Conservation (phyloP, 2,888 invertebrate genomes). For the Cybosia mesomella region DNA sequence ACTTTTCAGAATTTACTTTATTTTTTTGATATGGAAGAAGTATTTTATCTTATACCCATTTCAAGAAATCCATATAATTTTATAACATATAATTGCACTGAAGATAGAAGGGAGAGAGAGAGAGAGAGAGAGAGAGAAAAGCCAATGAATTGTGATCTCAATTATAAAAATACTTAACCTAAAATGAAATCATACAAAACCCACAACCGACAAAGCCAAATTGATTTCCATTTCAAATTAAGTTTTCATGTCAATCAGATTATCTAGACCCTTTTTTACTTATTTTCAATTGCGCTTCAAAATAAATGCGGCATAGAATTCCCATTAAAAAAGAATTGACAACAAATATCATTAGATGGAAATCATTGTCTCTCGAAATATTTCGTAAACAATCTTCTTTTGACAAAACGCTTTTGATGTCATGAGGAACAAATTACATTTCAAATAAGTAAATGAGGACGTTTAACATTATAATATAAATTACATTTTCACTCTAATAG, state of each 20-base stretch:
- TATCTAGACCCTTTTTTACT: conserved; percentile 13
- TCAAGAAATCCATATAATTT: too few species aligned
- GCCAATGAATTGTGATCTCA: neutral
- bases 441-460: conserved; percentile 14
- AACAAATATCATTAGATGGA: conserved; percentile 22
- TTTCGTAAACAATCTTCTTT: conserved; percentile 18
- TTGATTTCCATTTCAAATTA: conserved; percentile 2
- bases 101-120: too few species aligned
- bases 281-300: conserved; percentile 20
- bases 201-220: neutral
- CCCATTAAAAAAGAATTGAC: conserved; percentile 15
- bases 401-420: conserved; percentile 24
- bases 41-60: too few species aligned
- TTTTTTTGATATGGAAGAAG: neutral
- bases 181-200: neutral
- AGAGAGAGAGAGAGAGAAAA: too few species aligned
- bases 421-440: conserved; percentile 15
- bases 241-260: conserved; percentile 16
- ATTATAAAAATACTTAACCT: neutral
- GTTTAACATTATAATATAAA: conserved; percentile 15
- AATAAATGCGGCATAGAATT: conserved; percentile 14
- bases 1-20: neutral
- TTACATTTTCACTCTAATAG: conserved; percentile 9
- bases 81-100: too few species aligned
- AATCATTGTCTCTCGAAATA: conserved; percentile 24